Evolutionary conservation across 1,140 invertebrate genomes (phyloP).

Genomic region (Megathymus violae): DNA sequence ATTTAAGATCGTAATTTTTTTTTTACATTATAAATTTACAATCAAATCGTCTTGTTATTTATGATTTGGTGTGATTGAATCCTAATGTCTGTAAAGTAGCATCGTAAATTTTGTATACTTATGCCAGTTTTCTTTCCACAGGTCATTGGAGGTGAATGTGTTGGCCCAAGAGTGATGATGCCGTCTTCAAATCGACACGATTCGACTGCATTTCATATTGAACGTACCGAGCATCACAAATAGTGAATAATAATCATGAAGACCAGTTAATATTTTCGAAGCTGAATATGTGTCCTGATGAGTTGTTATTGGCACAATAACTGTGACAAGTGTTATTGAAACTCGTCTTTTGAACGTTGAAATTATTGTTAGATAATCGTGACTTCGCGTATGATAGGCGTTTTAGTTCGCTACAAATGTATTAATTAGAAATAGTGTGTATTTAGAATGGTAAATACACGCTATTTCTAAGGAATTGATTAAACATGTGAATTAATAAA

Average conservation of each 20-base stretch:
- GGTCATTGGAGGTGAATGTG: neutral
- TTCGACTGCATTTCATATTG: slow-evolving; percentile 15
- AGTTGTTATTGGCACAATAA: slow-evolving; percentile 45
- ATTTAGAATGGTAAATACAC: too few species aligned
- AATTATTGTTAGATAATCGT: slow-evolving; percentile 46
- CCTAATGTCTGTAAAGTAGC: too few species aligned
- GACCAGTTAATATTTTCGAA: slow-evolving; percentile 55
- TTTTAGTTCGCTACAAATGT: slow-evolving; percentile 2
- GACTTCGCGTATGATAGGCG: slow-evolving; percentile 47
- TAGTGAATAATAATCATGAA: slow-evolving; percentile 46
- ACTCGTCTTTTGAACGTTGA: slow-evolving; percentile 51
- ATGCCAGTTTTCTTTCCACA: neutral
- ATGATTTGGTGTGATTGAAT: too few species aligned
- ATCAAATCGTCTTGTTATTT: too few species aligned
- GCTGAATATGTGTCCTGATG: slow-evolving; percentile 58
- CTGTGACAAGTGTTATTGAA: slow-evolving; percentile 32
- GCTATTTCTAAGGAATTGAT: too few species aligned
- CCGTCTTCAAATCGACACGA: neutral
- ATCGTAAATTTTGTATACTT: too few species aligned
- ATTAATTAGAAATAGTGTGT: slow-evolving; percentile 24
- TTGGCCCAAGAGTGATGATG: neutral
- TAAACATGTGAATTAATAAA: neutral
- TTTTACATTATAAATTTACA: too few species aligned
- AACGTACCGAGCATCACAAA: slow-evolving; percentile 57
- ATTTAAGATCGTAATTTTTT: too few species aligned